Percentiles rank a stretch among this genome's conserved stretches.
Conservation (phyloP, 2,888 invertebrate genomes). For the Phortica okadai region DNA sequence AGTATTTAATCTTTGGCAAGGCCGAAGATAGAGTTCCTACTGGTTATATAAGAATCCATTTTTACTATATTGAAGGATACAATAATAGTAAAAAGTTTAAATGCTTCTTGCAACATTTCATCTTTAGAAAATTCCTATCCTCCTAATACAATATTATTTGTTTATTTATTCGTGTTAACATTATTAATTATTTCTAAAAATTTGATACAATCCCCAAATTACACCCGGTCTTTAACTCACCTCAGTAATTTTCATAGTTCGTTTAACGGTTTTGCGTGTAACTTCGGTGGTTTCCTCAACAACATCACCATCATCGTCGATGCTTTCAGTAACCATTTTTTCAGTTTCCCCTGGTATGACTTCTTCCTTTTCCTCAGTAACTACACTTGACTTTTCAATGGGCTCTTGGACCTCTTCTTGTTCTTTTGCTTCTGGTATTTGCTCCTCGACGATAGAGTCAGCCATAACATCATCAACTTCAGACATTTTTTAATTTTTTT, state of each 20-base stretch:
- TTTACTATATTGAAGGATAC: too few species aligned
- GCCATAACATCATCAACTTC: conserved; percentile 72
- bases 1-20: too few species aligned
- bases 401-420: conserved; percentile 47
- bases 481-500: conserved; percentile 64
- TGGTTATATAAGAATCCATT: too few species aligned
- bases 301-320: conserved; percentile 75
- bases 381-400: conserved; percentile 55
- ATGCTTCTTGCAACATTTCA: too few species aligned
- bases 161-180: too few species aligned
- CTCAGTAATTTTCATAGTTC: conserved; percentile 76
- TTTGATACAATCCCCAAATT: neutral
- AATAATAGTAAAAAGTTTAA: too few species aligned
- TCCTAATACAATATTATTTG: too few species aligned
- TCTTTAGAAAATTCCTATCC: too few species aligned
- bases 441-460: conserved; percentile 50
- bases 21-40: too few species aligned
- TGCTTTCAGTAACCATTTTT: conserved; percentile 71
- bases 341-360: conserved; percentile 69
- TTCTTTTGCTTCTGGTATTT: neutral
- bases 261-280: conserved; percentile 75
- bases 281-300: conserved; percentile 75
- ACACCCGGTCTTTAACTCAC: conserved; percentile 57
- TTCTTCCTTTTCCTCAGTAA: conserved; percentile 62
- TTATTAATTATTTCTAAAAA: too few species aligned